phyloP scores from a whole-genome alignment of 2,888 invertebrate species.

The Trichacis sp. region DNA sequence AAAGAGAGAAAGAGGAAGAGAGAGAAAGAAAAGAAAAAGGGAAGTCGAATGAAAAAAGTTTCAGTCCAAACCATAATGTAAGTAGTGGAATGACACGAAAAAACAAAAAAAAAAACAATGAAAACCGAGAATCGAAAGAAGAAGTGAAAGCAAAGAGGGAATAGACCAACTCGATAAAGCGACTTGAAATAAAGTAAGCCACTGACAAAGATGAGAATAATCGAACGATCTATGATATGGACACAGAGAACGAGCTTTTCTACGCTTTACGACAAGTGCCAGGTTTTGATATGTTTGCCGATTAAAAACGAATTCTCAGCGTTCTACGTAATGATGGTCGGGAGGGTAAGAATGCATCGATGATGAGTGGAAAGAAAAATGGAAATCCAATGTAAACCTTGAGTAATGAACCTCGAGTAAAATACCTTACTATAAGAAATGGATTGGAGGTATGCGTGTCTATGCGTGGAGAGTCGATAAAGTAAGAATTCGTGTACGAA shows the following conservation, averaged over 20 bases:
- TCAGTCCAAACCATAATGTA: no score
- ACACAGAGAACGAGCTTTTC: constrained; percentile 13
- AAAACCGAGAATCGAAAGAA: no score
- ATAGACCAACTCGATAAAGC: no score
- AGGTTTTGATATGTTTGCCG: not conserved
- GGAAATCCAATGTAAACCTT: constrained; percentile 68
- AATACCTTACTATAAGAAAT: constrained; percentile 68
- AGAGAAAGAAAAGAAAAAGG: constrained; percentile 42
- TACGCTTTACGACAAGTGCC: constrained; percentile 28
- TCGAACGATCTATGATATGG: no score
- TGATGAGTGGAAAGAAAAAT: constrained; percentile 27
- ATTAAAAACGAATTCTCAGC: not conserved
- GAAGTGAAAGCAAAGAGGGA: no score
- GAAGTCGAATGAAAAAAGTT: constrained; percentile 33
- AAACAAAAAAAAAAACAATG: no score
- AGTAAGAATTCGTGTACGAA: constrained; percentile 19
- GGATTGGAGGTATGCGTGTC: constrained; percentile 61
- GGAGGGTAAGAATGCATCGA: constrained; percentile 29
- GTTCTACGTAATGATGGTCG: constrained; percentile 26
- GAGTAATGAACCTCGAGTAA: constrained; percentile 46
- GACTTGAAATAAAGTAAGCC: no score
- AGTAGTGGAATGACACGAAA: no score
- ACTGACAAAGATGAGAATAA: no score
- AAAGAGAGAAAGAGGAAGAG: constrained; percentile 51
- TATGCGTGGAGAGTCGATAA: constrained; percentile 46